Evolutionary conservation across 2,797 vertebrate species (phyloP), one percentile per base, ranked within the genome.

Genomic region (Muscicapa striata): DNA sequence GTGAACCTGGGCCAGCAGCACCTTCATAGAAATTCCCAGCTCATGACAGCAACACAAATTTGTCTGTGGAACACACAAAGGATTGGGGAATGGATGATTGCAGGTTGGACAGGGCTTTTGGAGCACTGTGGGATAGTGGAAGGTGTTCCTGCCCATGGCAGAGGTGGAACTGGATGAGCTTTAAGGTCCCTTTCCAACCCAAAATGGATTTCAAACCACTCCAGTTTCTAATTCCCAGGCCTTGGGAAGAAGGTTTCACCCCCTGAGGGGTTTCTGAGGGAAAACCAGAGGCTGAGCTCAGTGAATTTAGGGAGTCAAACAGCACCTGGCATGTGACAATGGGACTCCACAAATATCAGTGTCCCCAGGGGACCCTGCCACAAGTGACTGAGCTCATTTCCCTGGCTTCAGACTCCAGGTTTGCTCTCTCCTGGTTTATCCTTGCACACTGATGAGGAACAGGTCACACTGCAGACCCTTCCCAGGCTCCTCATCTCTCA

Each of bases 1-100:
- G 2, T 2, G 7, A 48, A 54, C 38, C 40, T 17, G 24, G 23
- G 18, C 48, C 69, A 32, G 76, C 34, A 62, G 19, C n/a, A 51
- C 24, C 74, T 61, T 26, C 52, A 40, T 1, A 17, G 40, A 40
- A 40, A 40, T 40, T 15, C 15, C 40, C 27, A 6, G 4, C 45
- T 54, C 5, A 8, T 6, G 26, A 23, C 13, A 41, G 30, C 73
- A 13, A 43, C 63, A 32, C 5, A 2, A 5, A 41, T 5, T 30
- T 32, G 11, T 45, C 55, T 15, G 32, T 49, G 41, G 57, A 52
- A 57, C 43, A 11, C 8, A 17, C 9, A 38, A 46, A 63, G 19
- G 38, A 13, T 0, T 5, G 26, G 23, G 20, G 26, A 63, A 36
- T 51, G 30, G 12, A 32, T 13, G 36, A 38, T 1, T 43, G 67